Conservation (phyloP, 1,140 invertebrate genomes). For the Anagrus nilaparvatae region DNA sequence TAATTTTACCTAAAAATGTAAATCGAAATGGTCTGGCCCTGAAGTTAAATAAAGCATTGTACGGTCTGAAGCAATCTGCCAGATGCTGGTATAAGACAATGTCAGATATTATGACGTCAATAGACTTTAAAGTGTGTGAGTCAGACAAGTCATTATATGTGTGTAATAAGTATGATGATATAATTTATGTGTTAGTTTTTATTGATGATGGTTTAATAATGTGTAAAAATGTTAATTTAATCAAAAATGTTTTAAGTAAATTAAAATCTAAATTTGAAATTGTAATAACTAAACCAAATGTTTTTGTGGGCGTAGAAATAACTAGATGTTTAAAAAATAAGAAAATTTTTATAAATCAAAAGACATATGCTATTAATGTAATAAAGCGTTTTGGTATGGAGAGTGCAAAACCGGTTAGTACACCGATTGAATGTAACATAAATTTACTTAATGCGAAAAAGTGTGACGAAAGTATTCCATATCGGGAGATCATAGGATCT, state of each 20-base stretch:
- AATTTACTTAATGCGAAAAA: constrained; percentile 1
- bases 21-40: constrained; percentile 14
- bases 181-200: constrained; percentile 13
- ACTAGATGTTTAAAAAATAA: constrained; percentile 3
- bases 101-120: constrained; percentile 22
- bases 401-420: constrained; percentile 11
- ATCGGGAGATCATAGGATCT: constrained; percentile 28
- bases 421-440: constrained; percentile 11
- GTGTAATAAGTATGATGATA: not conserved
- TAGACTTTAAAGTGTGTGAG: constrained; percentile 25
- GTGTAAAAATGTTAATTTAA: not conserved
- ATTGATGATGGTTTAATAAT: constrained; percentile 14
- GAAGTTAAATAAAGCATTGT: constrained; percentile 16
- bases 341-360: constrained; percentile 17
- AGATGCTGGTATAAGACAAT: constrained; percentile 15
- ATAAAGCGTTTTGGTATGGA: constrained; percentile 12
- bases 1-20: too few species aligned
- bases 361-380: constrained; percentile 11
- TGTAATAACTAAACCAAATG: constrained; percentile 5
- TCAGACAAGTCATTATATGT: constrained; percentile 5
- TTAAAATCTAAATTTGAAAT: constrained; percentile 12
- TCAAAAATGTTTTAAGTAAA: not conserved
- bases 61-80: constrained; percentile 10
- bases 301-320: constrained; percentile 29
- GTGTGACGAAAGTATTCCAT: constrained; percentile 20